Conservation (phyloP, 2,113 vertebrate genomes). For the Piprites chloris region DNA sequence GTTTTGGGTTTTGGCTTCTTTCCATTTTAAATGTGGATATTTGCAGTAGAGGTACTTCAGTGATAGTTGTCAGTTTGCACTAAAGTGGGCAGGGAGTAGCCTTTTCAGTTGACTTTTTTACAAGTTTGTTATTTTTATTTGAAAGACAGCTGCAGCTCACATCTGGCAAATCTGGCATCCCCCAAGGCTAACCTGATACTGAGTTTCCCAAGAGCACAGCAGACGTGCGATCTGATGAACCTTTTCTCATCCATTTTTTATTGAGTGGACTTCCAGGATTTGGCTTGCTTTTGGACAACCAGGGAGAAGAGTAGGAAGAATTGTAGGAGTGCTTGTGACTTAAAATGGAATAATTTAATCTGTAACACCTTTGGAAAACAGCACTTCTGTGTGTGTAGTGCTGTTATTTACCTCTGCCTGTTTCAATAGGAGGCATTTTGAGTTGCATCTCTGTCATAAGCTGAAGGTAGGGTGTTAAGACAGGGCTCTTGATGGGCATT, state of each 20-base stretch:
- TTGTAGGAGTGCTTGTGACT: background rate
- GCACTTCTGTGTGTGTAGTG: rapidly evolving
- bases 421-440: background rate
- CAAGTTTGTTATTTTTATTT: background rate
- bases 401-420: background rate
- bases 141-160: background rate
- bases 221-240: background rate
- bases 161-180: background rate
- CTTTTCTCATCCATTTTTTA: background rate
- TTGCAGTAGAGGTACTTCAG: background rate
- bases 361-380: background rate
- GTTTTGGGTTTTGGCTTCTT: background rate
- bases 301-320: background rate
- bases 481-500: rapidly evolving
- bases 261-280: background rate
- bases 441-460: background rate
- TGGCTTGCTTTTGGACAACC: background rate
- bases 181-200: background rate
- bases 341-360: background rate
- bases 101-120: background rate
- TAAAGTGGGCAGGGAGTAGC: background rate
- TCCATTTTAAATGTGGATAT: background rate
- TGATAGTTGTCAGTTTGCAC: background rate
- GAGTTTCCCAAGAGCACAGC: background rate
- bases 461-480: background rate